Base-by-base conservation (phyloP, 2,888 invertebrate genomes). In the Gymnoscelis rufifasciata region DNA sequence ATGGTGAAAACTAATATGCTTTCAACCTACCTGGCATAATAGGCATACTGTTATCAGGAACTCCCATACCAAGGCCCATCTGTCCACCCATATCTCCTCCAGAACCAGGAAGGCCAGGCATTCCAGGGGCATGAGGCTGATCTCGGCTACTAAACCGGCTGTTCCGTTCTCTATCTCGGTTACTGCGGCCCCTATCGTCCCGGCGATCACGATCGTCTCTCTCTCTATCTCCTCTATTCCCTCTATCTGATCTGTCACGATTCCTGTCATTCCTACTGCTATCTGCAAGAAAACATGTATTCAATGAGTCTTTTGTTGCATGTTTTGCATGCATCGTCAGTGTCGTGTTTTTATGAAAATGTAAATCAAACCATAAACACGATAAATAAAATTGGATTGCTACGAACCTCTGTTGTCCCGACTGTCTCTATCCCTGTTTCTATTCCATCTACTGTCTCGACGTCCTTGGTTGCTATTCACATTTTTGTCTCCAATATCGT, bases 201-300 rank as follows among this genome's bases (percentile, higher is more conserved):
- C 56, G 53, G 4, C 57, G 59, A 4, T 61, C 56, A 11, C 58
- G 60, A n/a, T 60, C 60, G 8, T 56, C 56, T 2, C 58, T 45
- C 5, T 48, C 37, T 35, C 60, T 56, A 1, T 61, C 62, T n/a
- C 14, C 15, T 7, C 35, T 35, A 15, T 15, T 15, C 2, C 35
- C 35, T 48, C 27, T 15, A 23, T 37, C 45, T 7, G 10, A 29
- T 37, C 26, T 36, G 37, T 45, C 50, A n/a, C n/a, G n/a, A n/a
- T n/a, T n/a, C 26, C 27, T 29, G 7, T 27, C 40, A 11, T 36
- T n/a, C 15, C 31, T 33, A 10, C 8, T 31, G 8, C 8, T 23
- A 30, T 52, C 46, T 30, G 36, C 13, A 7, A 24, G n/a, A 27
- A 33, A 15, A 10, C 8, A 15, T 2, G 2, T 6, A n/a, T n/a